Base-by-base conservation (phyloP, 2,888 invertebrate genomes). In the Stegana nigrithorax region DNA sequence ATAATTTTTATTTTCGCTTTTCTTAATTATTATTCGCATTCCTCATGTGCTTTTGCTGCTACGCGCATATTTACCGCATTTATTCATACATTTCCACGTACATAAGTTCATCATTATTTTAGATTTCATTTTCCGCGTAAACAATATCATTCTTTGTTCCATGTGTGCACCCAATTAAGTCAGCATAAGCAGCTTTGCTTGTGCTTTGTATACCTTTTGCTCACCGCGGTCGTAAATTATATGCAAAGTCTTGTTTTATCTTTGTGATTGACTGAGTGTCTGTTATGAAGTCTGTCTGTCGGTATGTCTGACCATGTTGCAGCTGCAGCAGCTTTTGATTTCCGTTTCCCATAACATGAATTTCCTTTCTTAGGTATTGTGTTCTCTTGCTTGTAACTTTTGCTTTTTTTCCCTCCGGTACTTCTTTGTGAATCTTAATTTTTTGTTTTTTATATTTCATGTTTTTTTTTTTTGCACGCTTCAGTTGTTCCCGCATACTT, bases 321-420 rank as follows among this genome's bases (percentile, higher is more conserved):
- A 47, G 32, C 59, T 69, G 57, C 57, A 66, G 39, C 61, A 72
- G 80, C 77, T 78, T 78, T 81, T 79, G 81, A 80, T 79, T 80
- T 80, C 80, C 80, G 81, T 81, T 80, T 80, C 81, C 78, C 80
- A 80, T 78, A 74, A 71, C 69, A 76, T 72, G 72, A 72, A 71
- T 75, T 80, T 80, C 73, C 75, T 75, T 73, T 67, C 60, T 45
- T 60, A 14, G 39, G 39, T 32, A 42, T 39, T 47, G 21, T 62
- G 47, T 60, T 65, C 67, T 69, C 57, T 39, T 10, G 26, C 71
- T 64, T 68, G 65, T 51, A 70, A 81, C 78, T 73, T 73, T 81
- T 81, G 73, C 71, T 79, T 75, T 76, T 73, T 60, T 51, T 27
- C 26, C n/a, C 63, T 36, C 10, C n/a, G 10, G n/a, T 36, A 47